Base-by-base conservation (phyloP, 2,113 vertebrate genomes). In the Synchiropus splendidus region DNA sequence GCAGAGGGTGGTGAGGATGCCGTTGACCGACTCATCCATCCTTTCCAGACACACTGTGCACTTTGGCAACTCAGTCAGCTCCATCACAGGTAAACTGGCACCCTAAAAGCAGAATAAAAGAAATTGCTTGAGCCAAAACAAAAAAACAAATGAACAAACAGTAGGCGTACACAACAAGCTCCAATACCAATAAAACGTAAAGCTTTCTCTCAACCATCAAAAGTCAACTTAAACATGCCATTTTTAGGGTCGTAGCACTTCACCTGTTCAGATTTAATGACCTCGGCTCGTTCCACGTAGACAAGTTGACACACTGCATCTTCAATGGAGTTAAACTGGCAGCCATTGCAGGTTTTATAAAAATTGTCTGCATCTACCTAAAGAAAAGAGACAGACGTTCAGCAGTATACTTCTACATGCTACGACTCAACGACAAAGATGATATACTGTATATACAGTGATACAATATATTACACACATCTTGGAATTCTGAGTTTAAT, bases 11-110 rank as follows among this genome's bases (percentile, higher is more conserved):
- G 95, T 98, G 4, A 98, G 88, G 54, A 99, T 88, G 37, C 94
- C 95, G 1, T 98, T 98, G 15, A 99, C 95, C 0, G 95, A 98
- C 77, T 99, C 95, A 0, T 99, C 95, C 95, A 99, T 99, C 38
- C 95, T 87, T 80, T 99, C 95, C 80, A 98, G 84, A 67, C 95
- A 98, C 75, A 99, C 93, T 0, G 92, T 99, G 80, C 95, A 98
- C 73, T 98, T 97, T 0, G 95, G 95, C 31, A 99, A 85, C 83
- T 99, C 95, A 0, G 91, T 98, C 70, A 99, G 80, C 58, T 97
- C 92, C 94, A 98, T 98, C 72, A 98, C 95, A 0, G 95, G 95
- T 55, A 99, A 82, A 62, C 95, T 97, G 82, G 94, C 94, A 1
- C 95, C 95, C 95, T 99, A 57, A 3, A 10, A 12, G 11, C n/a